Evolutionary conservation across 92 coral and sea anemone genomes (phyloP), one percentile per base, ranked within the genome.

Genomic region (Umimayanthus kanabou): DNA sequence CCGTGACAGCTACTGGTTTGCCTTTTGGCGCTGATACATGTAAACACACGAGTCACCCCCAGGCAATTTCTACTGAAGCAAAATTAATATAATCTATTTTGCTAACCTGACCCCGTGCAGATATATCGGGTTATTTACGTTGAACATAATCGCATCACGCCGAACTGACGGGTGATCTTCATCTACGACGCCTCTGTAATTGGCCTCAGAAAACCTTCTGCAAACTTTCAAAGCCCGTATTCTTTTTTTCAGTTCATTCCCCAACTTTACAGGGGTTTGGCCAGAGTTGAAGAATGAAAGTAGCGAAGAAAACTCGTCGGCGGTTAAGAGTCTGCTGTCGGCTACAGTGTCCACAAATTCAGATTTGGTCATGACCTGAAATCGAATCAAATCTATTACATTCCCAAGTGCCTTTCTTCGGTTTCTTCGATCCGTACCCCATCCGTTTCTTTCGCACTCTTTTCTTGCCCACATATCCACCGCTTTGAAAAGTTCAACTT

Each of bases 391-490:
- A 45, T 84, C 67, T 37, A 90, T 81, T 4, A 85, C 90, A 65
- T 75, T 89, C 14, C 93, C 93, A 45, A 90, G 81, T 0, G 88
- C 88, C 20, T 90, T 90, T 45, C 93, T 66, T 43, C 85, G 87
- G 65, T 87, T 89, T 30, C 79, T 82, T 28, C 88, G 70, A 39
- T 85, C 89, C 25, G 70, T 74, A 6, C 88, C 55, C 76, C 88
- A 49, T 9, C 88, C 88, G 4, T 82, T 39, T 53, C 89, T 80
- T 30, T 89, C 39, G 40, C 90, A 89, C 53, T 85, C 89, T 28
- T 87, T 76, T 10, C 84, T 79, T 69, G 92, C 93, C 96, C 96
- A 93, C 16, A 86, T 81, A 37, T 92, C 89, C 61, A 92, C 92
- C 10, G 94, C 94, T 73, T 77, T 90, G 70, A 93, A 93, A 28